These are phyloP conservation scores for Forbesichthys papilliferus DNA, from an alignment of 2,113 vertebrate species.

Conservation along the genomic window DNA sequence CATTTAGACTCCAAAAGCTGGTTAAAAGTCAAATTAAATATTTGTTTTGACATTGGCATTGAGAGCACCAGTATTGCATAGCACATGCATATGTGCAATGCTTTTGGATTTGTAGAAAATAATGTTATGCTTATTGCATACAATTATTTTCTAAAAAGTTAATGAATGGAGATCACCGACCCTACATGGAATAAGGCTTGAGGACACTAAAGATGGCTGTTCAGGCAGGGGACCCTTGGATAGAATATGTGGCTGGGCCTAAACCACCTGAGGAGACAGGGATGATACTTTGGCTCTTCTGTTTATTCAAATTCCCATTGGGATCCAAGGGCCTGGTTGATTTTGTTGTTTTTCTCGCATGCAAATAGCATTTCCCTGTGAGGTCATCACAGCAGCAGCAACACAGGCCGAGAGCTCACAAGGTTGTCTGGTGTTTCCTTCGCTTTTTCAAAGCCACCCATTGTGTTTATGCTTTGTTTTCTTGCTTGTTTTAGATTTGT, in stretches of 20 bases:
- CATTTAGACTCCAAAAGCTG: slow-evolving; percentile 8
- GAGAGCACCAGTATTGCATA: too few species aligned
- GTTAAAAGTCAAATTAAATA: too few species aligned
- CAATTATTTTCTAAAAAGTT: too few species aligned
- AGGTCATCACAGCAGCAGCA: neutral
- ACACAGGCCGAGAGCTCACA: neutral
- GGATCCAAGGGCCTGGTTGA: neutral
- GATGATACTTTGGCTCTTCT: neutral
- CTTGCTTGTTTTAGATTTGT: too few species aligned
- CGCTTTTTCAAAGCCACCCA: too few species aligned
- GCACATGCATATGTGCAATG: too few species aligned
- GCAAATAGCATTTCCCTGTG: slow-evolving; percentile 1
- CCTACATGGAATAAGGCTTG: neutral
- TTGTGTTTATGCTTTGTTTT: too few species aligned
- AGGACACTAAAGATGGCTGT: neutral
- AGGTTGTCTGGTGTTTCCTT: neutral
- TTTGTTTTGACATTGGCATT: too few species aligned
- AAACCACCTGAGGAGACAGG: neutral
- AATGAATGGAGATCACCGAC: neutral
- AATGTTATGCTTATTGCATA: too few species aligned
- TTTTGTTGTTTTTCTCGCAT: slow-evolving; percentile 11
- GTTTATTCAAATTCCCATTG: slow-evolving; percentile 11
- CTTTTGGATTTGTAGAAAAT: too few species aligned
- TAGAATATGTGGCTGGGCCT: neutral
- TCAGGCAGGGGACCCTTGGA: neutral